phyloP scores from a whole-genome alignment of 2,888 invertebrate genomes.

The Melanotus villosus region DNA sequence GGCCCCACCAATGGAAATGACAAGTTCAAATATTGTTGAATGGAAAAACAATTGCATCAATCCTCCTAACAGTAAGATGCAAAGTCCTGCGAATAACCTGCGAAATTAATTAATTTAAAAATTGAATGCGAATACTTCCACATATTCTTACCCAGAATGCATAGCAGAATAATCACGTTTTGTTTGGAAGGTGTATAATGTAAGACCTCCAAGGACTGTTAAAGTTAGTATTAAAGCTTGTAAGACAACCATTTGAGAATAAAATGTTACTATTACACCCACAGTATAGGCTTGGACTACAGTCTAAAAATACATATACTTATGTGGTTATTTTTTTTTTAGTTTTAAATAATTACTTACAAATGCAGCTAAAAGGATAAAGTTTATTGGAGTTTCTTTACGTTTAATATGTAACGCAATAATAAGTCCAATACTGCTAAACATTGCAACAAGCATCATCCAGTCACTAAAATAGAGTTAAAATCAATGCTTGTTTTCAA shows the following conservation, averaged over 20 bases:
- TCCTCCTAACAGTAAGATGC: constrained; percentile 80
- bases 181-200: constrained; percentile 88
- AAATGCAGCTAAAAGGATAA: constrained; percentile 83
- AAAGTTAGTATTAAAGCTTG: constrained; percentile 85
- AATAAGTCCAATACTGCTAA: constrained; percentile 77
- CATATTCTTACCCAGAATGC: constrained; percentile 79
- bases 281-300: constrained; percentile 83
- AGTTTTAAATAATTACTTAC: constrained; percentile 72
- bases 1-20: constrained; percentile 81
- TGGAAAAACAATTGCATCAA: constrained; percentile 83
- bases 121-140: too few species aligned
- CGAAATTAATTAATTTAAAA: too few species aligned
- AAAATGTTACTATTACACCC: constrained; percentile 85
- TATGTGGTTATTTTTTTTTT: not conserved
- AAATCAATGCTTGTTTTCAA: too few species aligned
- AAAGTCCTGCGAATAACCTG: constrained; percentile 78
- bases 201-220: constrained; percentile 81
- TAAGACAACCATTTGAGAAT: constrained; percentile 81
- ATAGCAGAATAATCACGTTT: constrained; percentile 87
- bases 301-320: constrained; percentile 73
- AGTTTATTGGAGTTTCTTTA: constrained; percentile 83
- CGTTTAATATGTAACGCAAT: constrained; percentile 82
- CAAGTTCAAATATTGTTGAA: constrained; percentile 79
- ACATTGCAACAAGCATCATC: constrained; percentile 76
- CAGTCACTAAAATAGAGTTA: constrained; percentile 76